phyloP scores from a whole-genome alignment of 1,140 invertebrate genomes.

The Pogonognathellus flavescens region DNA sequence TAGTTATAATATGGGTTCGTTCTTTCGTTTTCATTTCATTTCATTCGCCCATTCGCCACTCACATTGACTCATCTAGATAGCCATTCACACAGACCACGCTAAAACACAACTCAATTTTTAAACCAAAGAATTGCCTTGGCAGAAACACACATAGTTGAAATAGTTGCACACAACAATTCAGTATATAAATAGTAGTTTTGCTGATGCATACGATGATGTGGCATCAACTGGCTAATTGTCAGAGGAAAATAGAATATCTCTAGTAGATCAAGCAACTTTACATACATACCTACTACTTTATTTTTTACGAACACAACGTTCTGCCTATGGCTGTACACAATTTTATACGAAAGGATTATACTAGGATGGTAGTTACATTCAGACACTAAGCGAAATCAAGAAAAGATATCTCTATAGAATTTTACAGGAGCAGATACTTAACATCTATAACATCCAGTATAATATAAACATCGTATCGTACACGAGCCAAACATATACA shows the following conservation, averaged over 20 bases:
- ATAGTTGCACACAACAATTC: background rate
- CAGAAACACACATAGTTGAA: background rate
- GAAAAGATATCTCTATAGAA: too few species aligned
- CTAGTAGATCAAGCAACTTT: too few species aligned
- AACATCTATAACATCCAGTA: background rate
- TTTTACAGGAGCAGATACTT: too few species aligned
- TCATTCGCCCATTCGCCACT: constrained; percentile 35
- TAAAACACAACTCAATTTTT: constrained; percentile 7
- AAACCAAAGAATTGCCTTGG: constrained; percentile 2
- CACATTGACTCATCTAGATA: constrained; percentile 1
- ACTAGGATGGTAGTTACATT: too few species aligned
- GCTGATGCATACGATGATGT: background rate
- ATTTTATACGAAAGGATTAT: too few species aligned
- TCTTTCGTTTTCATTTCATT: constrained; percentile 45
- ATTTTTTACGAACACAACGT: too few species aligned
- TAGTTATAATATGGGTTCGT: constrained; percentile 31
- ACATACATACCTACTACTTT: too few species aligned
- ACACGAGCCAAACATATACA: constrained; percentile 22
- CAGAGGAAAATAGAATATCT: too few species aligned
- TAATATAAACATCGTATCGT: constrained; percentile 1
- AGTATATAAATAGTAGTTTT: too few species aligned
- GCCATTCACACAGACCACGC: background rate
- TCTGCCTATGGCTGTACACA: too few species aligned
- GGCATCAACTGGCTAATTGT: background rate
- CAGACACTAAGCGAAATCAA: too few species aligned